phyloP scores from a whole-genome alignment of 2,797 vertebrate species.

The Loriculus beryllinus region DNA sequence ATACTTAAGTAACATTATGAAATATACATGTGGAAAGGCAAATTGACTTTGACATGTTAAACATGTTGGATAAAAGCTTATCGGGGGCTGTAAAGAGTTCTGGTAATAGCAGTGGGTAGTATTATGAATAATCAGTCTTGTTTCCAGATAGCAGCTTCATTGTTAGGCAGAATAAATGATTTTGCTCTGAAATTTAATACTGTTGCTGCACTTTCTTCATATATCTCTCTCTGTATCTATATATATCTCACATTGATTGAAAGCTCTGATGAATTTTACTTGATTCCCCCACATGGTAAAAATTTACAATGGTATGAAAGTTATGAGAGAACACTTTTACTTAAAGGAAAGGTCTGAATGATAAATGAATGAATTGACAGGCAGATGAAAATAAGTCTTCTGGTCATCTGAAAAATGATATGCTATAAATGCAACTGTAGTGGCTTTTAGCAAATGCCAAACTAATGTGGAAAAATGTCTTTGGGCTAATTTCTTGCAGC shows the following conservation, averaged over 20 bases:
- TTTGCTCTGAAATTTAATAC: conserved; percentile 66
- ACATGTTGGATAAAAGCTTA: conserved; percentile 75
- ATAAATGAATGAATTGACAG: conserved; percentile 71
- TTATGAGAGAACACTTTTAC: conserved; percentile 51
- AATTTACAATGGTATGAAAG: conserved; percentile 68
- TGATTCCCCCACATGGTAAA: conserved; percentile 54
- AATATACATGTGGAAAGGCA: conserved; percentile 66
- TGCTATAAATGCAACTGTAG: conserved; percentile 38
- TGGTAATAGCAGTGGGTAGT: conserved; percentile 69
- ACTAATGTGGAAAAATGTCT: conserved; percentile 44
- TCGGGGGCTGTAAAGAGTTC: conserved; percentile 59
- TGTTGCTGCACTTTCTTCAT: conserved; percentile 60
- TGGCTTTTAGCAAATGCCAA: conserved; percentile 45
- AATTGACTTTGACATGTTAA: conserved; percentile 75
- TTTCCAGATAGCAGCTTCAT: conserved; percentile 76
- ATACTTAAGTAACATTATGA: conserved; percentile 57
- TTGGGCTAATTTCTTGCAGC: neutral
- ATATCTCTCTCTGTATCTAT: neutral
- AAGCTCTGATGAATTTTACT: conserved; percentile 63
- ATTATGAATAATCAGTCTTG: conserved; percentile 72
- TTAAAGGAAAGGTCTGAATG: conserved; percentile 54
- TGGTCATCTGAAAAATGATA: conserved; percentile 71
- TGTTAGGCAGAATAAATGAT: conserved; percentile 73
- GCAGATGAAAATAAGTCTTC: conserved; percentile 47
- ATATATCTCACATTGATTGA: conserved; percentile 62